These are phyloP conservation scores for Idaea aversata DNA, from an alignment of 2,888 invertebrate species.

Conservation along the genomic window DNA sequence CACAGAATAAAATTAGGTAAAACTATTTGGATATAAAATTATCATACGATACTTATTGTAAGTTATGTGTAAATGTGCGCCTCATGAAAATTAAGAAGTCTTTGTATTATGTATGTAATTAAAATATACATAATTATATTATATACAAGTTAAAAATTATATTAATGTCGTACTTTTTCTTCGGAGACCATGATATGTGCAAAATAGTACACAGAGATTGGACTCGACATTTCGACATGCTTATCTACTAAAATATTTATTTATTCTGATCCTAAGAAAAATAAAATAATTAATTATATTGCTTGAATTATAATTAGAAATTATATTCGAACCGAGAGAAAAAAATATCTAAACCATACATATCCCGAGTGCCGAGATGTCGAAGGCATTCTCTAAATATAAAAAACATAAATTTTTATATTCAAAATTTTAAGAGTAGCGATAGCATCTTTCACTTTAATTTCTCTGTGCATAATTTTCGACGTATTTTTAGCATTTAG, in stretches of 20 bases:
- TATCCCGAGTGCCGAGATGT: conserved; percentile 71
- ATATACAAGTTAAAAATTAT: conserved; percentile 70
- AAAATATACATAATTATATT: conserved; percentile 77
- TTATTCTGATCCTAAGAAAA: conserved; percentile 29
- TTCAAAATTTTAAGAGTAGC: conserved; percentile 76
- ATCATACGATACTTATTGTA: conserved; percentile 73
- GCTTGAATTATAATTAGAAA: conserved; percentile 9
- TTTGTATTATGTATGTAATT: conserved; percentile 79
- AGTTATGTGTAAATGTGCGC: conserved; percentile 76
- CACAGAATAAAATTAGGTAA: conserved; percentile 75
- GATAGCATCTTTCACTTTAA: conserved; percentile 67
- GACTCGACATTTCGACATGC: conserved; percentile 66
- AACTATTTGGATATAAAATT: conserved; percentile 77
- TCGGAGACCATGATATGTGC: conserved; percentile 70
- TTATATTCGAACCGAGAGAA: conserved; percentile 23
- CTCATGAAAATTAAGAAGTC: conserved; percentile 76
- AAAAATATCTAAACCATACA: conserved; percentile 60
- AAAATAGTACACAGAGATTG: conserved; percentile 56
- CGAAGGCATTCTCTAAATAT: conserved; percentile 56
- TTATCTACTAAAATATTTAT: conserved; percentile 33
- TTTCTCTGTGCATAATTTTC: conserved; percentile 70
- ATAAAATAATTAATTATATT: conserved; percentile 19
- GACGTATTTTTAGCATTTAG: conserved; percentile 72
- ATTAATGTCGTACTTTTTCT: conserved; percentile 74
- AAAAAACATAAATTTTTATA: conserved; percentile 71